Evolutionary conservation across 2,888 invertebrate genomes (phyloP).

Genomic region (Pseudanteris insignis): DNA sequence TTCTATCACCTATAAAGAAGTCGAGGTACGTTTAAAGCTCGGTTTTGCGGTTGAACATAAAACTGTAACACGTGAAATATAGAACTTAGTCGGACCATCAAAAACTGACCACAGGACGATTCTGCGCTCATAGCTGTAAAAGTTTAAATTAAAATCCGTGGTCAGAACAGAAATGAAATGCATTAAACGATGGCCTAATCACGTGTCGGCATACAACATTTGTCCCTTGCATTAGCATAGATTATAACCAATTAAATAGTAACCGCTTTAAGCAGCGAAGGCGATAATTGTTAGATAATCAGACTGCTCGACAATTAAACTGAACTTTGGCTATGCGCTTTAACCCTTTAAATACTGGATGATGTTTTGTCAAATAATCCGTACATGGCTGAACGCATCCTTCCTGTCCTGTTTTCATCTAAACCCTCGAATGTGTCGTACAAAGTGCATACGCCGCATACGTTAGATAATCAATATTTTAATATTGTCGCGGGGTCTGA

Average conservation of each 20-base stretch:
- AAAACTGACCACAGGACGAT: constrained; percentile 53
- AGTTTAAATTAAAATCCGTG: constrained; percentile 34
- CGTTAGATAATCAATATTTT: constrained; percentile 66
- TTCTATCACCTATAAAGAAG: constrained; percentile 27
- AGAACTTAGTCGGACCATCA: constrained; percentile 49
- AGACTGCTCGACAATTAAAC: no score
- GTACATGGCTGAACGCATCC: constrained; percentile 53
- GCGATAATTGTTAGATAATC: no score
- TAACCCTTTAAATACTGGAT: constrained; percentile 28
- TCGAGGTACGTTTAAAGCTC: constrained; percentile 10
- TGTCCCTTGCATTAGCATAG: no score
- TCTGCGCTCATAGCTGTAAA: constrained; percentile 2
- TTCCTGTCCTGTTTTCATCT: constrained; percentile 51
- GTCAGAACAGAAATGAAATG: constrained; percentile 16
- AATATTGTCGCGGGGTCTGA: constrained; percentile 60
- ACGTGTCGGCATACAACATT: no score
- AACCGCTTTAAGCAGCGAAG: no score
- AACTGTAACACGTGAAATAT: constrained; percentile 50
- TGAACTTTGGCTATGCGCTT: no score
- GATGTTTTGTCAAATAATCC: constrained; percentile 53
- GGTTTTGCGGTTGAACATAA: constrained; percentile 52
- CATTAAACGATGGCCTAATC: no score
- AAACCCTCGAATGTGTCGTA: constrained; percentile 54
- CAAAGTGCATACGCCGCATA: constrained; percentile 67
- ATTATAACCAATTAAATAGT: no score